These are phyloP conservation scores for Scaptomyza hsui DNA, from an alignment of 1,140 invertebrate species.

Conservation along the genomic window DNA sequence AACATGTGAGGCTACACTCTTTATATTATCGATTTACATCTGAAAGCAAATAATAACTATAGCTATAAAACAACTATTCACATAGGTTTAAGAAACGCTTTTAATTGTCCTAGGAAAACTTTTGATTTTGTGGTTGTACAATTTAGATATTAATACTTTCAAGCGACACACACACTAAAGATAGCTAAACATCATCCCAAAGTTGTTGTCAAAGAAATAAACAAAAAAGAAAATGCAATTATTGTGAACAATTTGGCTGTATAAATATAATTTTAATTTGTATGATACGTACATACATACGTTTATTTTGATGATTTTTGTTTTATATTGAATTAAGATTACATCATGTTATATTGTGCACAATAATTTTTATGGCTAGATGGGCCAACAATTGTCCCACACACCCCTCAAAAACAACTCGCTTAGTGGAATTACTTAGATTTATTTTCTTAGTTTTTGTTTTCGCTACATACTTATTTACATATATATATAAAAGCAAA, in stretches of 20 bases:
- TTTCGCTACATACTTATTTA: constrained; percentile 29
- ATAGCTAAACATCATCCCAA: constrained; percentile 29
- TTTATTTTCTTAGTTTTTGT: constrained; percentile 30
- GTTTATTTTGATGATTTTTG: constrained; percentile 43
- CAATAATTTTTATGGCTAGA: constrained; percentile 22
- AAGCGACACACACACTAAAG: constrained; percentile 7
- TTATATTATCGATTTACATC: background rate
- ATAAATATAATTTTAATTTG: constrained; percentile 73
- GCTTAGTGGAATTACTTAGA: constrained; percentile 56
- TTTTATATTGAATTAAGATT: constrained; percentile 42
- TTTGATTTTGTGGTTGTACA: constrained; percentile 20
- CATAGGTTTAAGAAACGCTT: constrained; percentile 41
- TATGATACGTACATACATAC: constrained; percentile 31
- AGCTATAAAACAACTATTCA: constrained; percentile 13
- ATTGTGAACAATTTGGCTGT: constrained; percentile 81
- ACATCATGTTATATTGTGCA: constrained; percentile 39
- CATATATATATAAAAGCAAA: constrained; percentile 20
- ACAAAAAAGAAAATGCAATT: constrained; percentile 61
- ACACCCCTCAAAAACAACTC: constrained; percentile 1
- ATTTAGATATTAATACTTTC: constrained; percentile 3
- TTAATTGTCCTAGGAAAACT: constrained; percentile 29
- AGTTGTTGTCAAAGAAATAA: constrained; percentile 46
- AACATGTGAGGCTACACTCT: constrained; percentile 43
- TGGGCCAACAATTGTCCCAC: background rate
- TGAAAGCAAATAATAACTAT: constrained; percentile 13